Evolutionary conservation across 2,113 vertebrate species (phyloP).

Genomic region (Cyrtonyx montezumae): DNA sequence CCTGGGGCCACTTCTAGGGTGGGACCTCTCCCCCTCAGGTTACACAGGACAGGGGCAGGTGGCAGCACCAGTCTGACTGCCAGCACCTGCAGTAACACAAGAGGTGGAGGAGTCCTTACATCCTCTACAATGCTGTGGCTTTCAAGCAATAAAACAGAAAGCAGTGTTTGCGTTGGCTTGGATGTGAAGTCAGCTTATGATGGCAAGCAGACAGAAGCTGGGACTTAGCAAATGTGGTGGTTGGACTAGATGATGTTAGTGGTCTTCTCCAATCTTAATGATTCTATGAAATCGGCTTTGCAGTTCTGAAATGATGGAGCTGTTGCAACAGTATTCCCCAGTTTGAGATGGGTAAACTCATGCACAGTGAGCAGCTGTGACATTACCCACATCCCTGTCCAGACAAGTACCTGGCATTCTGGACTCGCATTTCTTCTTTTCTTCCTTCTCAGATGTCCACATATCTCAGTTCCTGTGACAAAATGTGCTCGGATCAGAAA

Average conservation of each 20-base stretch:
- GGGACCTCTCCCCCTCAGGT: not conserved
- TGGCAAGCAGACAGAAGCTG: not conserved
- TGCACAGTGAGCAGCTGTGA: not conserved
- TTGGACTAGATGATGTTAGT: too few species aligned
- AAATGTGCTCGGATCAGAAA: not conserved
- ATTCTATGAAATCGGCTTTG: not conserved
- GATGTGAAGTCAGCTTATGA: not conserved
- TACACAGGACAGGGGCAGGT: not conserved
- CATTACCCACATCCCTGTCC: not conserved
- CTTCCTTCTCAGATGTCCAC: not conserved
- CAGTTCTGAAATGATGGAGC: not conserved
- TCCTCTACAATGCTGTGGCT: not conserved
- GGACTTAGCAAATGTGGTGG: not conserved
- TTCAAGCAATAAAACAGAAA: not conserved
- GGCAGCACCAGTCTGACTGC: not conserved
- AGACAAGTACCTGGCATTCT: not conserved
- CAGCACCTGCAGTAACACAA: accelerated
- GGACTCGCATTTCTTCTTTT: not conserved
- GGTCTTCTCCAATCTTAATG: too few species aligned
- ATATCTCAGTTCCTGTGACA: not conserved
- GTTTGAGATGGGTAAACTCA: not conserved
- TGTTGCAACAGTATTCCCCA: not conserved
- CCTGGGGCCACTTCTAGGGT: not conserved
- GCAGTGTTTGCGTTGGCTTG: not conserved
- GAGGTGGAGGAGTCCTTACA: not conserved